These are phyloP conservation scores for Cisticola juncidis DNA, from an alignment of 2,113 vertebrate genomes.

Conservation along the genomic window DNA sequence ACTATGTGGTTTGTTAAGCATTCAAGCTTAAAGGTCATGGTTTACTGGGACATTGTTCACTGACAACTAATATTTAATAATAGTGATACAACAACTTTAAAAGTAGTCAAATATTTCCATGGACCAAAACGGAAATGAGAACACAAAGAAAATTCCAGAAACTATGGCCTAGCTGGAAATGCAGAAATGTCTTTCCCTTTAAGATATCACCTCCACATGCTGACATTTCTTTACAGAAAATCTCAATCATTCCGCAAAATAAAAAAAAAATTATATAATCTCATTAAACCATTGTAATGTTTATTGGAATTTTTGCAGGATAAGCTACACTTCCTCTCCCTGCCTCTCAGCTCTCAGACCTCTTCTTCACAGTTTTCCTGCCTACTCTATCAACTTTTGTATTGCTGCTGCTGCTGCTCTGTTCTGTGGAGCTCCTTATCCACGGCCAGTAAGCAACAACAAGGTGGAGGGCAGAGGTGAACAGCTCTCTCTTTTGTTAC, in stretches of 20 bases:
- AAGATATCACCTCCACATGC: neutral
- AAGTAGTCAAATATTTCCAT: neutral
- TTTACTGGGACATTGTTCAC: neutral
- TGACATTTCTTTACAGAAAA: neutral
- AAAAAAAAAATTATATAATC: neutral
- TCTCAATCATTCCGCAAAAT: neutral
- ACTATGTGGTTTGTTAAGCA: neutral
- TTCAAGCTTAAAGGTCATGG: neutral
- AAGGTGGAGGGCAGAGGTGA: neutral
- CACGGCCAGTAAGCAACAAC: neutral
- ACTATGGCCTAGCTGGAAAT: neutral
- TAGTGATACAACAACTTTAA: neutral
- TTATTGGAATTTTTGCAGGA: neutral
- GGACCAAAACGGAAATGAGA: neutral
- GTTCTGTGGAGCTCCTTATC: neutral
- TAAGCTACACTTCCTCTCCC: neutral
- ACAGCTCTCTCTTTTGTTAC: neutral
- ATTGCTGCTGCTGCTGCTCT: neutral
- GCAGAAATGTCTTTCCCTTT: neutral
- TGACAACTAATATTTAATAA: neutral
- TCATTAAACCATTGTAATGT: neutral
- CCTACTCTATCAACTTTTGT: neutral
- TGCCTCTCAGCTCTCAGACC: neutral
- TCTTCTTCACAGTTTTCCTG: neutral
- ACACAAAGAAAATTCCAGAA: neutral